Conservation (phyloP, 1,140 invertebrate genomes). For the honey bee (Apis mellifera) region DNA sequence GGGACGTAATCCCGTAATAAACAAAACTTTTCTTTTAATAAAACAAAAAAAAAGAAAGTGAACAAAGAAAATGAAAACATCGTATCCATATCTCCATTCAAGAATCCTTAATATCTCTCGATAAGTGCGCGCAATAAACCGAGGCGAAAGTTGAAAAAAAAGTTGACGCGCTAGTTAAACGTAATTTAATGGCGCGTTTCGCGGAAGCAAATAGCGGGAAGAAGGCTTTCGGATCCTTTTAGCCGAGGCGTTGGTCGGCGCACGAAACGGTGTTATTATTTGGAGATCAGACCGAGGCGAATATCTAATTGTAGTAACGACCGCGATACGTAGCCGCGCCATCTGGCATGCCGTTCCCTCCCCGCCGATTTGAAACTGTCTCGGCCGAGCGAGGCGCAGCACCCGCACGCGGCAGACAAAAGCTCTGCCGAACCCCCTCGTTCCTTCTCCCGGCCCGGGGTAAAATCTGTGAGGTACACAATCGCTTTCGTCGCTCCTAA, state of each 20-base stretch:
- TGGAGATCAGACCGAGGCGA: constrained; percentile 73
- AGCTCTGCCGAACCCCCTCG: constrained; percentile 29
- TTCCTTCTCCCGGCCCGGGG: constrained; percentile 33
- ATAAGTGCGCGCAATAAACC: too few species aligned
- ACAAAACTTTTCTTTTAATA: too few species aligned
- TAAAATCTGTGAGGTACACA: constrained; percentile 79
- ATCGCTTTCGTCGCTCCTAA: constrained; percentile 78
- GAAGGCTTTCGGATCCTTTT: constrained; percentile 10
- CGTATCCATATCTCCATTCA: too few species aligned
- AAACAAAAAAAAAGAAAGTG: too few species aligned
- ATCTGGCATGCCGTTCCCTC: constrained; percentile 73
- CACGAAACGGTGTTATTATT: constrained; percentile 74
- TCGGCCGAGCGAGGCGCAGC: not conserved
- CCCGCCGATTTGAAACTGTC: constrained; percentile 62
- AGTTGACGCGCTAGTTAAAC: not conserved
- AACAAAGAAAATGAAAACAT: too few species aligned
- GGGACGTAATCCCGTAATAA: too few species aligned
- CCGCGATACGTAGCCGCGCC: constrained; percentile 74
- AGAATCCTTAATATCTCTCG: too few species aligned
- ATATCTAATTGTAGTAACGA: constrained; percentile 76
- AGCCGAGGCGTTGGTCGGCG: constrained; percentile 40
- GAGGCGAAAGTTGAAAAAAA: not conserved
- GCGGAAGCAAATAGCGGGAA: constrained; percentile 15
- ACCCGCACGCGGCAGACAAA: constrained; percentile 37
- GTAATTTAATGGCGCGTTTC: not conserved